Conservation (phyloP, 2,797 vertebrate species). For the Kryptopterus vitreolus region DNA sequence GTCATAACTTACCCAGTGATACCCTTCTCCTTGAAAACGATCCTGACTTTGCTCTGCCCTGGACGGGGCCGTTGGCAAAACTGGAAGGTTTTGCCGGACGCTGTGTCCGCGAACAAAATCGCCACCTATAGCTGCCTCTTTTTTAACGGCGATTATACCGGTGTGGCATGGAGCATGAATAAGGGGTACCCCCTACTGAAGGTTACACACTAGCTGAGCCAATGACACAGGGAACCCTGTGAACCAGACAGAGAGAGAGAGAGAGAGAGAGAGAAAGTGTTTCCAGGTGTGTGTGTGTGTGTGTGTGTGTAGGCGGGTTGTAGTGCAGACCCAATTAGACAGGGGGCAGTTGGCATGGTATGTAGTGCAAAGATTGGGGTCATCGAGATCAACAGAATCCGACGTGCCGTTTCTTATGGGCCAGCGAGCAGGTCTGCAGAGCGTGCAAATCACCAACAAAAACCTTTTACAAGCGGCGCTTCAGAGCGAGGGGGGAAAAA, state of each 20-base stretch:
- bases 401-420: slow-evolving; percentile 70
- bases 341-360: slow-evolving; percentile 62
- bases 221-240: slow-evolving; percentile 42
- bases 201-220: slow-evolving; percentile 58
- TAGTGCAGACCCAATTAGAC: slow-evolving; percentile 64
- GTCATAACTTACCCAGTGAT: slow-evolving; percentile 62
- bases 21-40: slow-evolving; percentile 71
- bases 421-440: slow-evolving; percentile 71
- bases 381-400: slow-evolving; percentile 75
- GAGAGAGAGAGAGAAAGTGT: slow-evolving; percentile 28
- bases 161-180: slow-evolving; percentile 3
- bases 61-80: slow-evolving; percentile 36
- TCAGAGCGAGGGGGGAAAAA: slow-evolving; percentile 41
- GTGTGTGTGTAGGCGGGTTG: slow-evolving; percentile 46
- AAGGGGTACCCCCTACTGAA: slow-evolving; percentile 53
- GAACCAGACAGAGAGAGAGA: too few species aligned
- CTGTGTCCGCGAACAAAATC: slow-evolving; percentile 52
- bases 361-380: slow-evolving; percentile 81
- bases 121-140: slow-evolving; percentile 73
- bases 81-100: slow-evolving; percentile 7
- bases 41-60: slow-evolving; percentile 38
- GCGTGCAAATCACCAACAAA: slow-evolving; percentile 79
- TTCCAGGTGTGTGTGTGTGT: not conserved
- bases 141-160: slow-evolving; percentile 71
- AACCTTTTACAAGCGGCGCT: slow-evolving; percentile 70